Conservation (phyloP, 2,888 invertebrate species). For the Eubasilissa splendida region DNA sequence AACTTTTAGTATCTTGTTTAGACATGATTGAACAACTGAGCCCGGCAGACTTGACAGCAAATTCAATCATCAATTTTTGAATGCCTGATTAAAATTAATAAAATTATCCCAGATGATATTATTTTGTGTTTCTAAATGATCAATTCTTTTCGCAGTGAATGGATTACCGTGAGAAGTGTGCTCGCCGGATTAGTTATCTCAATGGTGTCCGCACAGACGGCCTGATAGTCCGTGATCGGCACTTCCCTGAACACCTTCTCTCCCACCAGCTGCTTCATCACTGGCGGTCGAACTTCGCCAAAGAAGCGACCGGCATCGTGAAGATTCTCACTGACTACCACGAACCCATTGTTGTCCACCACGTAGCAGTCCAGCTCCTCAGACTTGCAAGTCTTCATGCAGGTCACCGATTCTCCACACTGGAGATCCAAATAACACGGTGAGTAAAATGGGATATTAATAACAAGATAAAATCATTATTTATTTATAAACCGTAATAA, state of each 20-base stretch:
- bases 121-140: too few relatives aligned
- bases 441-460: neutral
- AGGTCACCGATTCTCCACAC: constrained; percentile 67
- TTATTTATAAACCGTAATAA: too few relatives aligned
- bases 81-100: too few relatives aligned
- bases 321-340: constrained; percentile 82
- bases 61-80: too few relatives aligned
- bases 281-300: constrained; percentile 85
- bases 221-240: constrained; percentile 89
- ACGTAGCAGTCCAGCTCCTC: constrained; percentile 86
- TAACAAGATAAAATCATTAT: neutral
- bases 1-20: too few relatives aligned
- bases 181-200: constrained; percentile 76
- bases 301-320: constrained; percentile 88
- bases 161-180: constrained; percentile 75
- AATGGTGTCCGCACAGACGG: constrained; percentile 85
- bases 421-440: constrained; percentile 40
- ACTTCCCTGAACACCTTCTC: constrained; percentile 84
- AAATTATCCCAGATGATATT: too few relatives aligned
- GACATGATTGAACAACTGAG: too few relatives aligned
- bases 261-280: constrained; percentile 83
- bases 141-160: neutral
- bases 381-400: constrained; percentile 74
- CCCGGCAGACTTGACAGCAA: too few relatives aligned
- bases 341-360: constrained; percentile 91